Evolutionary conservation across 2,888 invertebrate species (phyloP).

Genomic region (Temnothorax rugatulus): DNA sequence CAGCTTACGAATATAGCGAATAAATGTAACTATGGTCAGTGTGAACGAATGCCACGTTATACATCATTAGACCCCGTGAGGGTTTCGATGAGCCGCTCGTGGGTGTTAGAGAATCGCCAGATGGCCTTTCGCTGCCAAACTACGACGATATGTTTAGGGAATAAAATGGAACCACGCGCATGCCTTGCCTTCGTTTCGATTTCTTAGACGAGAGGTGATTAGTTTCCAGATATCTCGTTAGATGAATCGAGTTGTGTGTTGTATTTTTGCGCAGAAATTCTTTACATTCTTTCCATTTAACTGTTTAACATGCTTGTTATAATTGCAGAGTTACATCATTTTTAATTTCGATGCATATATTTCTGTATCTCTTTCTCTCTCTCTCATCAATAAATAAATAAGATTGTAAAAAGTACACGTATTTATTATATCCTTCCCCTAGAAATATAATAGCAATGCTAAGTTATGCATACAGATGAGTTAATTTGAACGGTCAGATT

Average conservation of each 20-base stretch:
- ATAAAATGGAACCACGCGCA: slow-evolving; percentile 46
- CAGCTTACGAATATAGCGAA: slow-evolving; percentile 74
- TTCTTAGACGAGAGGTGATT: slow-evolving; percentile 23
- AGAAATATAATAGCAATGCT: neutral
- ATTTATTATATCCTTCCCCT: neutral
- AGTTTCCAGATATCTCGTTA: neutral
- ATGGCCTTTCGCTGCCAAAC: slow-evolving; percentile 80
- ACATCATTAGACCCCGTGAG: slow-evolving; percentile 84
- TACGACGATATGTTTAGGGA: slow-evolving; percentile 68
- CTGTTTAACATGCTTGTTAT: neutral
- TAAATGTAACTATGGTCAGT: slow-evolving; percentile 76
- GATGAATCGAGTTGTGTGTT: neutral
- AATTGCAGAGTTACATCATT: neutral
- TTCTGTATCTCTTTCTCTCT: neutral
- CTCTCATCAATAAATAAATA: neutral
- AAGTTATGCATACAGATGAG: neutral
- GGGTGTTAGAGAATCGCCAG: slow-evolving; percentile 84
- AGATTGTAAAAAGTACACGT: neutral
- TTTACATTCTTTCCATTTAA: neutral
- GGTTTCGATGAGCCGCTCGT: slow-evolving; percentile 77
- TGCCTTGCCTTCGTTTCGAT: slow-evolving; percentile 34
- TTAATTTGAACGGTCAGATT: neutral
- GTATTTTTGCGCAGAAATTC: neutral
- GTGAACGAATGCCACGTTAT: slow-evolving; percentile 80
- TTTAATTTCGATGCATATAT: neutral